A percentile compares a stretch with the other conserved stretches of the same genome.
Evolutionary conservation across 2,888 invertebrate genomes (phyloP).

Genomic region (Coelogynopora nodosa): DNA sequence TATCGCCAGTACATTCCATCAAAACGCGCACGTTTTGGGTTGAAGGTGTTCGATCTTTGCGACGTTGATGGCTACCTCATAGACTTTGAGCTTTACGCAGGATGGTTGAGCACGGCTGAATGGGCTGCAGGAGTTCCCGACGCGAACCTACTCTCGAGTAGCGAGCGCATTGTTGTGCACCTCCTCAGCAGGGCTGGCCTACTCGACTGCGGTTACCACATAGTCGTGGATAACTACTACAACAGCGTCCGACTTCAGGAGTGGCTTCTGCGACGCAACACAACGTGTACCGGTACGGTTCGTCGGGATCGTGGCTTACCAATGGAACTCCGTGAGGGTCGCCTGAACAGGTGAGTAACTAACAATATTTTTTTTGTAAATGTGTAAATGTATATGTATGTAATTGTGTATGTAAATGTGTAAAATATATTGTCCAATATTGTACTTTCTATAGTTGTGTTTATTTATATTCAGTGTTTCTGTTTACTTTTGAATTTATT

Average conservation of each 20-base stretch:
- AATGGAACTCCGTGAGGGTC: not conserved
- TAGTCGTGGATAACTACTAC: not conserved
- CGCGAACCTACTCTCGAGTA: not conserved
- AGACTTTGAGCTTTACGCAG: not conserved
- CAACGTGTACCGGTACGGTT: constrained; percentile 28
- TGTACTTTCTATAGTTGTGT: not conserved
- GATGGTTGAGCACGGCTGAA: not conserved
- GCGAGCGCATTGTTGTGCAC: constrained; percentile 23
- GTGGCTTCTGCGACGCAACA: not conserved
- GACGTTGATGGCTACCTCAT: not conserved
- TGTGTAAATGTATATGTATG: too few species aligned
- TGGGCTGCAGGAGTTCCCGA: not conserved
- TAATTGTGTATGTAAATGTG: too few species aligned
- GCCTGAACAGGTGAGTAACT: not conserved
- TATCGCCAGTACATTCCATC: constrained; percentile 26
- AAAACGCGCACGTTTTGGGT: constrained; percentile 12
- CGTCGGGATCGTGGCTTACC: not conserved
- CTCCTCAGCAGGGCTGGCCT: not conserved
- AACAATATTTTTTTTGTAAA: not conserved
- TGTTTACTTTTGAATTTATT: too few species aligned
- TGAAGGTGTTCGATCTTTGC: not conserved
- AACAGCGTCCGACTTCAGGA: not conserved
- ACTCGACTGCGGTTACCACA: not conserved
- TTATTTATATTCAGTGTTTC: not conserved
- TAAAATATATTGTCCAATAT: too few species aligned